phyloP scores from a whole-genome alignment of 2,797 vertebrate genomes.

The Acridotheres tristis region DNA sequence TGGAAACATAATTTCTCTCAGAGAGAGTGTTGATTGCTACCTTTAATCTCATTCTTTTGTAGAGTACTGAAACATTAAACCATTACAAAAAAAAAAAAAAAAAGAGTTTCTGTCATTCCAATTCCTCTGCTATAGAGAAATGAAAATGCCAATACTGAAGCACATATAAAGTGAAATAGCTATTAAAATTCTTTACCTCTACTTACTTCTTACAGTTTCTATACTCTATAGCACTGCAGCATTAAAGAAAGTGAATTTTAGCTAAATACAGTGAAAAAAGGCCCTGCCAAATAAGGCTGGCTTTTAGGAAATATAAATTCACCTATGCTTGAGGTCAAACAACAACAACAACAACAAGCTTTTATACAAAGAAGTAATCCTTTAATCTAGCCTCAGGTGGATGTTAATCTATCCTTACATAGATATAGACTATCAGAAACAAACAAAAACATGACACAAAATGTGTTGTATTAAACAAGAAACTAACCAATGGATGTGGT shows the following conservation, averaged over 20 bases:
- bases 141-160: not conserved
- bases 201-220: not conserved
- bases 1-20: not conserved
- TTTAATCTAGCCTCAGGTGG: not conserved
- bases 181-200: not conserved
- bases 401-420: not conserved
- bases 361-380: not conserved
- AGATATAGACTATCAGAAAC: not conserved
- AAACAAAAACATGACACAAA: not conserved
- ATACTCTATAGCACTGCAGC: fast-evolving
- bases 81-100: not conserved
- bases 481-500: fast-evolving
- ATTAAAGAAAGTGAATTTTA: not conserved
- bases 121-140: not conserved
- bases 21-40: not conserved
- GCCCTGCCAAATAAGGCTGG: not conserved
- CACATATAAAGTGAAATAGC: not conserved
- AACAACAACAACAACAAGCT: not conserved
- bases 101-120: not conserved
- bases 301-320: not conserved
- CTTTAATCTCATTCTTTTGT: not conserved
- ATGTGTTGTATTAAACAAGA: not conserved
- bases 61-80: not conserved
- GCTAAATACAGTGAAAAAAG: not conserved
- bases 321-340: not conserved